Evolutionary conservation across 2,113 vertebrate species (phyloP).

Genomic region (Tragelaphus strepsiceros): DNA sequence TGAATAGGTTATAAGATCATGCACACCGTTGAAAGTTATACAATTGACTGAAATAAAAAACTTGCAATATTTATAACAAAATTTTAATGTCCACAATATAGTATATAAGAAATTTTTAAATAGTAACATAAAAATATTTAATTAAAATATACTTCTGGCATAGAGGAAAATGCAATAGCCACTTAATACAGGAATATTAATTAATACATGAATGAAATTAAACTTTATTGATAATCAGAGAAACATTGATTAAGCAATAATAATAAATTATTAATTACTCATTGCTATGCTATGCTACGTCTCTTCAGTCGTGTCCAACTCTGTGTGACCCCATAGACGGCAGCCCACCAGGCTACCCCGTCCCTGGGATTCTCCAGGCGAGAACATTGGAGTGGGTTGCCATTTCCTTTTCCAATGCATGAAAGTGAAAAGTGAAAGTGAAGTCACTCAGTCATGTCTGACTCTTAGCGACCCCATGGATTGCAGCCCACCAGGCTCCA

Average conservation of each 20-base stretch:
- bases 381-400: no score
- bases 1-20: neutral
- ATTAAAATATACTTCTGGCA: neutral
- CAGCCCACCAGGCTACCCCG: no score
- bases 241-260: neutral
- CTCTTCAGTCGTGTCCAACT: no score
- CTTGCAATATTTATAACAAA: neutral
- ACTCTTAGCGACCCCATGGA: no score
- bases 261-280: neutral
- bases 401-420: no score
- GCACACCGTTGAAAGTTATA: neutral
- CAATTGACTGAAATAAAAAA: neutral
- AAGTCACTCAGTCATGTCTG: no score
- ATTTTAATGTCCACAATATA: neutral
- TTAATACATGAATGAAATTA: neutral
- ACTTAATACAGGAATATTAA: neutral
- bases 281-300: no score
- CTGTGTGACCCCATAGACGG: no score
- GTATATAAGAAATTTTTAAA: neutral
- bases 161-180: neutral
- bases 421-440: no score
- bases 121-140: neutral
- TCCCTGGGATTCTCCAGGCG: no score
- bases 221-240: neutral
- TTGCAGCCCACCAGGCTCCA: no score